Conservation (phyloP, 2,888 invertebrate species). For the Tridacna crocea region DNA sequence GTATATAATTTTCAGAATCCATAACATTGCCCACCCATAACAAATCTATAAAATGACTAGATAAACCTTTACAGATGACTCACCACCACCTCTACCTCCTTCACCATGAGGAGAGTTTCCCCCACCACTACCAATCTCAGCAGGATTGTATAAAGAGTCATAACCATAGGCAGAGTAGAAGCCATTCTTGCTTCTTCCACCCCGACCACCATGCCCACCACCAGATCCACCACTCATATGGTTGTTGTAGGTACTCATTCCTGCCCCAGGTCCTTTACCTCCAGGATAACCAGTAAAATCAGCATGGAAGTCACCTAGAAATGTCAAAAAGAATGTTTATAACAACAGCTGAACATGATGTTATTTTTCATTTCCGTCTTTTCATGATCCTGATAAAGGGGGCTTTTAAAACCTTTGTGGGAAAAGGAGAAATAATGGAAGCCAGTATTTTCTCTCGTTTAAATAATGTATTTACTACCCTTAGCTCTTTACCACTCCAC, state of each 20-base stretch:
- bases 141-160: constrained; percentile 69
- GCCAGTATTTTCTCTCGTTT: no score
- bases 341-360: no score
- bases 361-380: no score
- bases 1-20: no score
- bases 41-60: no score
- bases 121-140: constrained; percentile 73
- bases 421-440: no score
- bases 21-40: no score
- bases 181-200: constrained; percentile 67
- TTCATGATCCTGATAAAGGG: no score
- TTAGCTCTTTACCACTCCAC: no score
- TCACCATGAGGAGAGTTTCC: constrained; percentile 53
- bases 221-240: constrained; percentile 69
- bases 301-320: constrained; percentile 74
- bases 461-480: no score
- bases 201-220: constrained; percentile 76
- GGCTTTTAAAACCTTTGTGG: no score
- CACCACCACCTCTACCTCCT: constrained; percentile 75
- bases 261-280: constrained; percentile 67
- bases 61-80: constrained; percentile 12
- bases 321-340: not conserved
- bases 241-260: constrained; percentile 48
- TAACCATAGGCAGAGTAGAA: constrained; percentile 68
- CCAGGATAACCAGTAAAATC: constrained; percentile 69